phyloP scores from a whole-genome alignment of 1,140 invertebrate genomes.

The Drosophila kanapiae region DNA sequence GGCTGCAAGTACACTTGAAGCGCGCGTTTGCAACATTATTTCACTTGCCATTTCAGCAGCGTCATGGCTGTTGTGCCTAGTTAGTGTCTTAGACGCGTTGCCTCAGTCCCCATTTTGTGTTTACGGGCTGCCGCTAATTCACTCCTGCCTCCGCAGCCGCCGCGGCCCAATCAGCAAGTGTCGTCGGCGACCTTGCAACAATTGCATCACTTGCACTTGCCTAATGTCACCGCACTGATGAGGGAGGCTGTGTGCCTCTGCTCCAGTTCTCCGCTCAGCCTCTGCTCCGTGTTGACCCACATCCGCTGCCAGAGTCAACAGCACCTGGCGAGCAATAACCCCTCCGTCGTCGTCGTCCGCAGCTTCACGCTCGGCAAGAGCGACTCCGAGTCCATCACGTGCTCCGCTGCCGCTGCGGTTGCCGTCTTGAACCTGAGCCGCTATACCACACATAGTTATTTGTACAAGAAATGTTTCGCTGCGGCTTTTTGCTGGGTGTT shows the following conservation, averaged over 20 bases:
- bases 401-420: slow-evolving; percentile 41
- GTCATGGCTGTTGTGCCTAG: slow-evolving; percentile 48
- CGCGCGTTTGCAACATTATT: slow-evolving; percentile 35
- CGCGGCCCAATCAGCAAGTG: slow-evolving; percentile 32
- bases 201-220: slow-evolving; percentile 41
- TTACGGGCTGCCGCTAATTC: slow-evolving; percentile 27
- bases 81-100: slow-evolving; percentile 43
- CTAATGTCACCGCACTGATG: slow-evolving; percentile 36
- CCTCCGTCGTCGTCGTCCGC: slow-evolving; percentile 35
- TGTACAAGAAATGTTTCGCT: slow-evolving; percentile 48
- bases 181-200: slow-evolving; percentile 48
- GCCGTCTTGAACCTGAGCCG: slow-evolving; percentile 67
- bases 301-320: slow-evolving; percentile 43
- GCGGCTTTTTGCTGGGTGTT: slow-evolving; percentile 22
- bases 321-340: slow-evolving; percentile 72
- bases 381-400: slow-evolving; percentile 52
- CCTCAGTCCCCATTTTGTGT: slow-evolving; percentile 23
- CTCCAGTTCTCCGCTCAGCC: slow-evolving; percentile 46
- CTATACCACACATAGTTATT: slow-evolving; percentile 26
- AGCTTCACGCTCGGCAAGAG: slow-evolving; percentile 65
- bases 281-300: slow-evolving; percentile 30
- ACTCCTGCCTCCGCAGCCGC: slow-evolving; percentile 4
- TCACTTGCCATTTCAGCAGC: slow-evolving; percentile 58
- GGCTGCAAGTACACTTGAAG: slow-evolving; percentile 24
- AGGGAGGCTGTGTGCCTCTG: slow-evolving; percentile 21